phyloP scores from a whole-genome alignment of 2,113 vertebrate species.

The Saccopteryx leptura region DNA sequence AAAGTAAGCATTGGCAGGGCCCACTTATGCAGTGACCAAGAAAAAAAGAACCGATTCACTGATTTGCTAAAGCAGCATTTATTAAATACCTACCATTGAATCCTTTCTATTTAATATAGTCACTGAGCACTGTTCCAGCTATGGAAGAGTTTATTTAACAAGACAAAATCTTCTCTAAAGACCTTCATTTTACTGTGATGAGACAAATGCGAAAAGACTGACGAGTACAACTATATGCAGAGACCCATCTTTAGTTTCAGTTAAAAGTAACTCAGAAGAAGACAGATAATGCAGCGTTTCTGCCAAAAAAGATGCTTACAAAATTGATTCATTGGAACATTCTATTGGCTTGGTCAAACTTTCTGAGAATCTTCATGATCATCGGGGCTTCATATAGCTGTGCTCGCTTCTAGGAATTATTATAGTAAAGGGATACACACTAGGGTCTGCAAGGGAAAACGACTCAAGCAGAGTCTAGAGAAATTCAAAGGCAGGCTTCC shows the following conservation, averaged over 20 bases:
- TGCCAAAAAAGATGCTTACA: not conserved
- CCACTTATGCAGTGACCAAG: not conserved
- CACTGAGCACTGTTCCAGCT: not conserved
- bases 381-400: not conserved
- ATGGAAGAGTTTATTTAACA: not conserved
- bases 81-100: not conserved
- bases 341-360: not conserved
- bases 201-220: not conserved
- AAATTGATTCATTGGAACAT: not conserved
- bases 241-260: not conserved
- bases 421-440: not conserved
- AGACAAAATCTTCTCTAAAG: not conserved
- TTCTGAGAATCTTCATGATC: not conserved
- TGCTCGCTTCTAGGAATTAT: not conserved
- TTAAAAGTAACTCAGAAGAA: not conserved
- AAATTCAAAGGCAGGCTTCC: not conserved
- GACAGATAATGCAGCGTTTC: not conserved
- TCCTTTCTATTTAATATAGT: not conserved
- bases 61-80: not conserved
- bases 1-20: no score
- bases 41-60: not conserved
- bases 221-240: not conserved
- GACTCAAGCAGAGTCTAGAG: not conserved
- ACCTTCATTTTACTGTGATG: not conserved
- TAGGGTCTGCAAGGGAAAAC: not conserved